Base-by-base conservation (phyloP, 1,140 invertebrate genomes). In the Drosophila punjabiensis region DNA sequence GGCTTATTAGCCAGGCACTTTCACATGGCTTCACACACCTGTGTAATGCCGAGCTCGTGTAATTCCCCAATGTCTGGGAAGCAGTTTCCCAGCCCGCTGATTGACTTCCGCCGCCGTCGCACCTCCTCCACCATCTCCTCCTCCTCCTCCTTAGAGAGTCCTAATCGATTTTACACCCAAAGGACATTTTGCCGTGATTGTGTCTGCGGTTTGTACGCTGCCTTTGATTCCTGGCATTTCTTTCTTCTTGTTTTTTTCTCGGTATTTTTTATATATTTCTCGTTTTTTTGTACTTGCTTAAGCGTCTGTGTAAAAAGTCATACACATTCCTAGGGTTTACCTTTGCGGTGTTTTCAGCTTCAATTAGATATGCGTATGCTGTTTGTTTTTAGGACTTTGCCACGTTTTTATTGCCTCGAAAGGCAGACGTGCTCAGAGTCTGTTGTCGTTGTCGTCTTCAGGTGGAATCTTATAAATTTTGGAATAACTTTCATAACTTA, bases 141-240 rank as follows among this genome's bases (percentile, higher is more conserved):
- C 45, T 68, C 56, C 52, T 24, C 50, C 53, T 73, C 61, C 58
- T 28, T 8, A 30, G 73, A 73, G 67, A 73, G 87, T 73, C 73
- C 82, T 91, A 91, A 91, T 91, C 89, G 89, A 91, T 91, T 89
- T 91, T 91, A 73, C 89, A 91, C 89, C 89, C 89, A 91, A 89
- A 91, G 89, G 89, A 91, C 89, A 85, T 88, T 85, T 91, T 70
- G 45, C 79, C 82, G 66, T 79, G 79, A 81, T 83, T 91, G 84
- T 91, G 84, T 91, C 70, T 91, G 88, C 77, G 88, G 88, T 88
- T 91, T 82, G 69, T 81, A 61, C 33, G 48, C 65, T 65, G 35
- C 69, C 56, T 91, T 90, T 90, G 86, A 90, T 90, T 90, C 82
- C 79, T 74, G 67, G 41, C 45, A 28, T 48, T 70, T 35, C 20